A percentile compares a stretch with the other conserved stretches of the same genome.
phyloP scores from a whole-genome alignment of 64 coral and sea anemone genomes.

The Stichodactyla mertensii region DNA sequence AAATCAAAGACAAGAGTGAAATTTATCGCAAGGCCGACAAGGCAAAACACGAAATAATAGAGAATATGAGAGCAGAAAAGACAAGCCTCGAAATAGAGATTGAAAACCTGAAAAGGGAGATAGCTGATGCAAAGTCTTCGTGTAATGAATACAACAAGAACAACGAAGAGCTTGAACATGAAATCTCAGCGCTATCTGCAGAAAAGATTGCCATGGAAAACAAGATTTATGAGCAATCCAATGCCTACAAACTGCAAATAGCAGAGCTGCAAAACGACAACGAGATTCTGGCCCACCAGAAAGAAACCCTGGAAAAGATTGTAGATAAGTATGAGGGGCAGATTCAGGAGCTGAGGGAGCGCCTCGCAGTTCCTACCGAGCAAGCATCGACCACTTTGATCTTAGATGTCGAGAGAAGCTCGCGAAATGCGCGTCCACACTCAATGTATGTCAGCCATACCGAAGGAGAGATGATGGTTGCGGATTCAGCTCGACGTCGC shows the following conservation, averaged over 20 bases:
- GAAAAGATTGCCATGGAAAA: conserved; percentile 50
- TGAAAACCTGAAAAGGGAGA: conserved; percentile 38
- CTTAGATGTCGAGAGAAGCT: conserved; percentile 13
- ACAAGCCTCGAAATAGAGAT: conserved; percentile 29
- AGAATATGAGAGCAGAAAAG: conserved; percentile 35
- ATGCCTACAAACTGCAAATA: conserved; percentile 43
- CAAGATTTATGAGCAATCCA: conserved; percentile 33
- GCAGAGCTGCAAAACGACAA: conserved; percentile 48
- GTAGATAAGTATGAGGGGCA: conserved; percentile 45
- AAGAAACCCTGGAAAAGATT: conserved; percentile 32
- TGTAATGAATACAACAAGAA: conserved; percentile 19
- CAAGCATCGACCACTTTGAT: conserved; percentile 51
- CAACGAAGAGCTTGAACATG: conserved; percentile 24
- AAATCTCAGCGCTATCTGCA: conserved; percentile 17
- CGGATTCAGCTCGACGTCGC: background rate
- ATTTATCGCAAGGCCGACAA: conserved; percentile 38
- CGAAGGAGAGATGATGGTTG: conserved; percentile 16
- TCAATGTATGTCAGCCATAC: conserved; percentile 21
- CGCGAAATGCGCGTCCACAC: background rate
- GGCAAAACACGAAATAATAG: conserved; percentile 40
- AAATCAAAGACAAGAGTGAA: conserved; percentile 47
- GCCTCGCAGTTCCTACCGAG: conserved; percentile 18
- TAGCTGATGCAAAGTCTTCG: conserved; percentile 11
- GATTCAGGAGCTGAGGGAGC: conserved; percentile 36
- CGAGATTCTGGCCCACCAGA: conserved; percentile 31